These are phyloP conservation scores for Mastigias papua DNA, from an alignment of 30 jellyfish, hydroid and myxozoan genomes.

Conservation along the genomic window DNA sequence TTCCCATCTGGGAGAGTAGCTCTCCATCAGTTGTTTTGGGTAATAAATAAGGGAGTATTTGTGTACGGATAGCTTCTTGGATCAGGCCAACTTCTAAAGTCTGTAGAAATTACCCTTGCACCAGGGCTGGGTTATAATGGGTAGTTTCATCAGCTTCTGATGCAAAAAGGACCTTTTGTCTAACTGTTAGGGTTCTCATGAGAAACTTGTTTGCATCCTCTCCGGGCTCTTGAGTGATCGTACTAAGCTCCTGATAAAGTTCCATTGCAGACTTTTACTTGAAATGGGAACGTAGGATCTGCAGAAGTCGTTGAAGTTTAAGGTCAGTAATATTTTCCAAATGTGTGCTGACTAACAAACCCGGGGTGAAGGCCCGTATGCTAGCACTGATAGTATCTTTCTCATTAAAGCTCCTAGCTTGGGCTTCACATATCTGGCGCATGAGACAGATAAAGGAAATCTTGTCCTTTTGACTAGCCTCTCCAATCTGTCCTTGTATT, in stretches of 20 bases:
- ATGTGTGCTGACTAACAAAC: constrained; percentile 40
- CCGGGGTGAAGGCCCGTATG: constrained; percentile 51
- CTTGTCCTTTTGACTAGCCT: constrained; percentile 38
- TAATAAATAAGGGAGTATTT: constrained; percentile 25
- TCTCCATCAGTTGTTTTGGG: constrained; percentile 18
- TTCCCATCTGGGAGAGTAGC: constrained; percentile 28
- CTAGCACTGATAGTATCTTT: constrained; percentile 40
- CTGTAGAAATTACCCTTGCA: constrained; percentile 51
- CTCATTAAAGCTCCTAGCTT: constrained; percentile 35
- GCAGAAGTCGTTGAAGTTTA: constrained; percentile 24
- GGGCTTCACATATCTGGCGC: constrained; percentile 48
- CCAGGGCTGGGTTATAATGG: constrained; percentile 37
- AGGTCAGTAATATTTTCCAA: constrained; percentile 42
- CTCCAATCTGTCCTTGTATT: constrained; percentile 70
- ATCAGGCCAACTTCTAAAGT: constrained; percentile 54
- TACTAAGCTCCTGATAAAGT: constrained; percentile 46
- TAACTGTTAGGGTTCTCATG: constrained; percentile 8
- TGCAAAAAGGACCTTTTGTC: constrained; percentile 67
- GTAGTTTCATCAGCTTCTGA: constrained; percentile 35
- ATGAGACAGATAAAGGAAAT: constrained; percentile 38
- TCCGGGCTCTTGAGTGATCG: constrained; percentile 31
- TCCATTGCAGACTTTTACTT: constrained; percentile 61
- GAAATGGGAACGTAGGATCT: constrained; percentile 56
- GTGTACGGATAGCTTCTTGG: constrained; percentile 29
- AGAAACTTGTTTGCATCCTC: constrained; percentile 45